phyloP scores from a whole-genome alignment of 1,140 invertebrate genomes.

The Aphelinus atriplicis region DNA sequence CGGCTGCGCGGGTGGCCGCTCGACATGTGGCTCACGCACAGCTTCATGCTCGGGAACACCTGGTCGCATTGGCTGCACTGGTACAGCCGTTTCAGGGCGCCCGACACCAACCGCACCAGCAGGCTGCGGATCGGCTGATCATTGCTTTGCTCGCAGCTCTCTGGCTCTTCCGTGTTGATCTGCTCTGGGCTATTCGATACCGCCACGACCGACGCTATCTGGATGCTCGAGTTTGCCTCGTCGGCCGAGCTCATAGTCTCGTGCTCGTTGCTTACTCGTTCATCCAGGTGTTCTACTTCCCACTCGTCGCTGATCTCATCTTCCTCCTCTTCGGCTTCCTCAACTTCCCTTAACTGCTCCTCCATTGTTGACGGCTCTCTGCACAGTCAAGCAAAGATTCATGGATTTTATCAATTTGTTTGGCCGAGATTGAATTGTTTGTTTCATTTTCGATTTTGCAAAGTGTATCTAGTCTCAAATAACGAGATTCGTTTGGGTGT shows the following conservation, averaged over 20 bases:
- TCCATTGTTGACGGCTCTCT: constrained; percentile 15
- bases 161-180: too few species aligned
- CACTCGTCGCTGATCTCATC: constrained; percentile 9
- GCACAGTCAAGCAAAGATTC: constrained; percentile 39
- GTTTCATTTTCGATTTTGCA: too few species aligned
- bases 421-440: not conserved
- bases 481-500: too few species aligned
- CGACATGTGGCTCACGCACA: constrained; percentile 44
- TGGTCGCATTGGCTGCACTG: constrained; percentile 48
- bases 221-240: too few species aligned
- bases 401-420: constrained; percentile 28
- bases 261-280: too few species aligned
- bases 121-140: constrained; percentile 28
- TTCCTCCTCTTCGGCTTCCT: not conserved
- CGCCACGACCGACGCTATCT: too few species aligned
- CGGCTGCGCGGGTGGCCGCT: constrained; percentile 36
- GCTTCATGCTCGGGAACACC: constrained; percentile 40
- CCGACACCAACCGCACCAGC: constrained; percentile 25
- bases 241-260: too few species aligned
- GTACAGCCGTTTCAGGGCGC: constrained; percentile 3
- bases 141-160: too few species aligned
- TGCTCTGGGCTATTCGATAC: too few species aligned
- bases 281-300: not conserved
- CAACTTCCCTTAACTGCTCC: not conserved
- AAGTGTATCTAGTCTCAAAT: too few species aligned